phyloP scores from a whole-genome alignment of 1,140 invertebrate genomes.

The Heliothis subflexa region DNA sequence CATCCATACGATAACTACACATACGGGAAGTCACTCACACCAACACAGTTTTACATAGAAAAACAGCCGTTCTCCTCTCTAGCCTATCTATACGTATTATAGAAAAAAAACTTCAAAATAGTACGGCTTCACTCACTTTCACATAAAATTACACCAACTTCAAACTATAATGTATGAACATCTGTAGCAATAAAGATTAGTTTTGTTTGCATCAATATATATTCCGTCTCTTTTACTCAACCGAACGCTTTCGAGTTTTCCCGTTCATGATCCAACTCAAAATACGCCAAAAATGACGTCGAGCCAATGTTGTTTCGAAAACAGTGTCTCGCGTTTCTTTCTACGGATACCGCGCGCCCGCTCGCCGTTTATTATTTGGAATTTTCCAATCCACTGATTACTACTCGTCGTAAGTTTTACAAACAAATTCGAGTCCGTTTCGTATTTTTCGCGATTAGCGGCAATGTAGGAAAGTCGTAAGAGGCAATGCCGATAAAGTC shows the following conservation, averaged over 20 bases:
- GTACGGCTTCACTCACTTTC: slow-evolving; percentile 78
- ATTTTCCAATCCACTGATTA: slow-evolving; percentile 81
- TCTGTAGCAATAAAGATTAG: slow-evolving; percentile 67
- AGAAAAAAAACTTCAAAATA: slow-evolving; percentile 85
- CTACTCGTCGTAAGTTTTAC: slow-evolving; percentile 79
- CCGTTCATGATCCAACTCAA: slow-evolving; percentile 83
- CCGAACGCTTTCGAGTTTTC: slow-evolving; percentile 85
- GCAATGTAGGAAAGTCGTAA: slow-evolving; percentile 83
- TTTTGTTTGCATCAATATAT: slow-evolving; percentile 59
- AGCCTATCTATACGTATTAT: slow-evolving; percentile 75
- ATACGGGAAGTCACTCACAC: slow-evolving; percentile 82
- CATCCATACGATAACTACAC: slow-evolving; percentile 74
- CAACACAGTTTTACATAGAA: slow-evolving; percentile 76
- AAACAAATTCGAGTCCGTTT: slow-evolving; percentile 81
- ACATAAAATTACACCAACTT: slow-evolving; percentile 63
- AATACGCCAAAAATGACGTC: slow-evolving; percentile 86
- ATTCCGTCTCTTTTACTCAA: slow-evolving; percentile 72
- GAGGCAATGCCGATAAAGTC: slow-evolving; percentile 70
- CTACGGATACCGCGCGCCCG: slow-evolving; percentile 73
- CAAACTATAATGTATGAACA: slow-evolving; percentile 67
- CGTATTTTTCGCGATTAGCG: slow-evolving; percentile 80
- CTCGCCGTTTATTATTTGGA: slow-evolving; percentile 76
- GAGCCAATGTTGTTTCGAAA: slow-evolving; percentile 83
- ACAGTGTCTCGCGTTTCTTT: slow-evolving; percentile 82
- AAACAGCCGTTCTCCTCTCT: slow-evolving; percentile 81